phyloP scores from a whole-genome alignment of 1,140 invertebrate genomes.

The Probaryconus sp. region DNA sequence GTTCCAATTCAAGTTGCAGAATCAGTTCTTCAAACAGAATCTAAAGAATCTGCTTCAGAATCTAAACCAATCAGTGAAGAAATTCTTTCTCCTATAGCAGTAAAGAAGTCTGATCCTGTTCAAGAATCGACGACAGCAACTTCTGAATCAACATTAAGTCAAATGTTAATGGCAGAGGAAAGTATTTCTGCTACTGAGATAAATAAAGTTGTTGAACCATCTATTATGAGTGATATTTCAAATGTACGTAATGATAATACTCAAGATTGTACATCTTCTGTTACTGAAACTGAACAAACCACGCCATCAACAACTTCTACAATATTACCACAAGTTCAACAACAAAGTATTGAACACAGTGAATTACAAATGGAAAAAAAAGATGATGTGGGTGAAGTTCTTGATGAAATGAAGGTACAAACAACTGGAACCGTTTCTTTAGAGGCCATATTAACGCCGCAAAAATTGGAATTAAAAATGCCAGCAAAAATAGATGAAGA shows the following conservation, averaged over 20 bases:
- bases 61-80: slow-evolving; percentile 63
- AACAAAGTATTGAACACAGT: too few relatives aligned
- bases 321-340: too few relatives aligned
- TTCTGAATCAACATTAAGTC: neutral
- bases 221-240: neutral
- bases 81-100: slow-evolving; percentile 67
- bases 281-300: too few relatives aligned
- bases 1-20: slow-evolving; percentile 76
- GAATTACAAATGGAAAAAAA: too few relatives aligned
- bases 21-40: slow-evolving; percentile 71
- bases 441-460: too few relatives aligned
- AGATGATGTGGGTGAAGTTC: too few relatives aligned
- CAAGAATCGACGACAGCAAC: slow-evolving; percentile 22
- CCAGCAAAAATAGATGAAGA: slow-evolving; percentile 22
- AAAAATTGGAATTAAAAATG: slow-evolving; percentile 42
- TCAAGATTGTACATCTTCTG: neutral
- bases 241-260: neutral
- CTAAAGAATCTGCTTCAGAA: slow-evolving; percentile 70
- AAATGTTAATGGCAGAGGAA: slow-evolving; percentile 4
- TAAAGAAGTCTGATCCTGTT: slow-evolving; percentile 47
- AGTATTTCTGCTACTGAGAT: slow-evolving; percentile 9
- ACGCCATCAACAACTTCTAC: too few relatives aligned
- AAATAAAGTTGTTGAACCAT: slow-evolving; percentile 31
- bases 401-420: neutral
- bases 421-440: slow-evolving; percentile 7